These are phyloP conservation scores for Piprites chloris DNA, from an alignment of 2,113 vertebrate genomes.

Conservation along the genomic window DNA sequence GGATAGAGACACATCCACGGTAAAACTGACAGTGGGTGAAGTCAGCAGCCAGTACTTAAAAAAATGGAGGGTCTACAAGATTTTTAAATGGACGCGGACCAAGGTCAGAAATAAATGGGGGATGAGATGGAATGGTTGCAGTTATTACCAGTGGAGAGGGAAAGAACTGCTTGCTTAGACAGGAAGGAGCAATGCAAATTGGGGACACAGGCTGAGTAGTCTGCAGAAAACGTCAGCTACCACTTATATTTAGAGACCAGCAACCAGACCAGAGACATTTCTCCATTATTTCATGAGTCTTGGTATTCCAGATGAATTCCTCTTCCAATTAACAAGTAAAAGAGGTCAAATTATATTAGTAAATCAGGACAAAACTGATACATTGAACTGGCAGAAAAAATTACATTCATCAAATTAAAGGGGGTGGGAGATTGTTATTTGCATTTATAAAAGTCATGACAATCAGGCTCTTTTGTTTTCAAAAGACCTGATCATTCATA, in stretches of 20 bases:
- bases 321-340: background rate
- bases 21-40: background rate
- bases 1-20: background rate
- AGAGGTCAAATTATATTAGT: background rate
- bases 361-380: background rate
- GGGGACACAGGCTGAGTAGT: background rate
- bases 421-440: background rate
- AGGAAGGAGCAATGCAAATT: fast-evolving
- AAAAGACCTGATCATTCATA: background rate
- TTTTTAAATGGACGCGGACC: background rate
- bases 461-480: background rate
- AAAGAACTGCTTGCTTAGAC: background rate
- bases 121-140: background rate
- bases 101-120: background rate
- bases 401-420: fast-evolving
- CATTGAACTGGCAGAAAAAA: background rate
- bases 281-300: background rate
- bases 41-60: background rate
- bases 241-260: background rate
- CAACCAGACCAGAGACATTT: background rate
- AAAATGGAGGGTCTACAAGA: background rate
- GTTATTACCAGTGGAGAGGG: background rate
- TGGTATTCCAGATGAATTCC: background rate
- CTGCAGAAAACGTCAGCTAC: background rate
- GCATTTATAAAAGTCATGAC: background rate